phyloP scores from a whole-genome alignment of 2,797 vertebrate species.

The Streptopelia turtur region DNA sequence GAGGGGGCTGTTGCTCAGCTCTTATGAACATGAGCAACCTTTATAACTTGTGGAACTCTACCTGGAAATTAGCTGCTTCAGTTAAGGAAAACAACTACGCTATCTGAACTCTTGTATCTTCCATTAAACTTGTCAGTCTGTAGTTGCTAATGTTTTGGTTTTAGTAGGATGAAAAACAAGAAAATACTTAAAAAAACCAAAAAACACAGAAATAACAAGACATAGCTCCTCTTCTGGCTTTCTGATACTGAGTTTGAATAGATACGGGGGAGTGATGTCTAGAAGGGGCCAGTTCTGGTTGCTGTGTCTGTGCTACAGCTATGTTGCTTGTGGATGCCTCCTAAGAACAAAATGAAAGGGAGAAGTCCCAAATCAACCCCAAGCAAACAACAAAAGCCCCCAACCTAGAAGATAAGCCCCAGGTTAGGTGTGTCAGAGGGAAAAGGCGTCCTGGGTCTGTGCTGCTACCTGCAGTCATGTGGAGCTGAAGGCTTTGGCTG shows the following conservation, averaged over 20 bases:
- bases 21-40: not conserved
- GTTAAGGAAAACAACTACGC: not conserved
- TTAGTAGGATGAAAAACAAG: not conserved
- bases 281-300: not conserved
- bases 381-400: not conserved
- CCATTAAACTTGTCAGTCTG: not conserved
- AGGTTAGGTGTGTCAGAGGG: not conserved
- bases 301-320: not conserved
- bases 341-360: not conserved
- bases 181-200: not conserved
- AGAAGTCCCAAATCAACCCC: not conserved
- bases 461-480: constrained; percentile 18
- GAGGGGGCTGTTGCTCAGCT: not conserved
- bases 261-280: not conserved
- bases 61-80: not conserved
- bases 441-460: not conserved
- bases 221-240: not conserved
- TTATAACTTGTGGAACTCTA: not conserved
- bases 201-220: not conserved
- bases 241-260: not conserved
- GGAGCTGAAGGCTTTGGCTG: constrained; percentile 58
- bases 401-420: not conserved
- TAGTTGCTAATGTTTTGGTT: not conserved
- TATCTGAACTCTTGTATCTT: not conserved
- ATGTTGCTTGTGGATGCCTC: not conserved